Percentiles rank a stretch among this genome's conserved stretches.
Evolutionary conservation across 2,797 vertebrate genomes (phyloP).

Genomic region (Semotilus atromaculatus): DNA sequence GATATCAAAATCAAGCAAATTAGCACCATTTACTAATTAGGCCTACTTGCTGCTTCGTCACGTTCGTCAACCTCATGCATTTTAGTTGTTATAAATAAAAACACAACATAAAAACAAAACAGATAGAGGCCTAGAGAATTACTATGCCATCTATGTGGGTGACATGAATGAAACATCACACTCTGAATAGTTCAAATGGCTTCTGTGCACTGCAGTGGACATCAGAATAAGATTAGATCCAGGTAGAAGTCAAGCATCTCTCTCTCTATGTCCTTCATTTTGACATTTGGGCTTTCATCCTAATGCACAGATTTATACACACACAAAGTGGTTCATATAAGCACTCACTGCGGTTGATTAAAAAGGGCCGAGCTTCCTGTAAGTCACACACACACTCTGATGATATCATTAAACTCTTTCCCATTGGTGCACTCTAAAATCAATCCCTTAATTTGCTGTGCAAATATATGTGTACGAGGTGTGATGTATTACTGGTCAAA

Average conservation of each 20-base stretch:
- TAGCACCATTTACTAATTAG: not conserved
- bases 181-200: not conserved
- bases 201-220: not conserved
- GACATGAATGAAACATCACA: not conserved
- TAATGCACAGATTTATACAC: not conserved
- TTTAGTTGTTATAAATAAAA: not conserved
- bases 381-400: slow-evolving; percentile 44
- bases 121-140: not conserved
- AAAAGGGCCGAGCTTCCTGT: slow-evolving; percentile 31
- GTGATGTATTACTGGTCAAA: not conserved
- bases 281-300: slow-evolving; percentile 1
- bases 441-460: slow-evolving; percentile 30
- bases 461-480: slow-evolving; percentile 1
- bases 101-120: not conserved
- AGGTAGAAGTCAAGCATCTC: not conserved
- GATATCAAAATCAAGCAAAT: not conserved
- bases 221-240: not conserved
- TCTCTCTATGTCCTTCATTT: not conserved
- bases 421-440: slow-evolving; percentile 53
- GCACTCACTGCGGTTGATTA: slow-evolving; percentile 31
- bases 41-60: not conserved
- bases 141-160: not conserved
- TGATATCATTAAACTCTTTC: slow-evolving; percentile 53
- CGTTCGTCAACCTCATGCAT: not conserved
- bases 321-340: not conserved